Base-by-base conservation (phyloP, 2,888 invertebrate genomes). In the Sericinus montela region DNA sequence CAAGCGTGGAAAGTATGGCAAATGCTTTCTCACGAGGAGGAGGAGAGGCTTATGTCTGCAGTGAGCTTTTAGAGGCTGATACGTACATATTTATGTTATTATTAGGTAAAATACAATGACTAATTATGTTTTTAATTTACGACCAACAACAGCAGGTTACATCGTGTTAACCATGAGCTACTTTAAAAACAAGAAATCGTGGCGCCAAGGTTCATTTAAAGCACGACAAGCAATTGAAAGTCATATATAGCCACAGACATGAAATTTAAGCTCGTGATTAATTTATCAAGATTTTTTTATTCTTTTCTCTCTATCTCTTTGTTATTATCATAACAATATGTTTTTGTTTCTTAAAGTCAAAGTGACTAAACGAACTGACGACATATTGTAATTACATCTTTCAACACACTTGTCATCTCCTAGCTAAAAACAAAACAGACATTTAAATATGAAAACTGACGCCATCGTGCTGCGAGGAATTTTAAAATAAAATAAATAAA, bases 361-460 rank as follows among this genome's bases (percentile, higher is more conserved):
- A 32, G 3, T 14, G 28, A 32, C 37, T 23, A 34, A 43, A 32
- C 29, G 14, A 38, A 38, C 34, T 44, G 39, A 19, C 28, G 44
- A 49, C 44, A 49, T 39, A 39, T 39, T 15, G 44, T 44, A 49
- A 49, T 49, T 44, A 39, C 34, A 32, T 13, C 39, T 49, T 43
- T 44, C 48, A 38, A 44, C 34, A 28, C 38, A 39, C 15, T 34
- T 43, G 32, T 48, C 43, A 35, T 28, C 28, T 38, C 8, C 10
- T 15, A 16, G 5, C 11, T 15, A 25, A 37, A 43, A 47, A 46
- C n/a, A 11, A 36, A 41, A 25, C 47, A 29, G 16, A 44, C 29
- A 28, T 23, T 1, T 19, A 8, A 48, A 16, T 6, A 10, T 5
- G 9, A 8, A 36, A 30, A 37, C 19, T 36, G 11, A 1, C 23